A percentile compares a stretch with the other conserved stretches of the same genome.
These are phyloP conservation scores for Mythimna albipuncta DNA, from an alignment of 2,888 invertebrate genomes.

Conservation along the genomic window DNA sequence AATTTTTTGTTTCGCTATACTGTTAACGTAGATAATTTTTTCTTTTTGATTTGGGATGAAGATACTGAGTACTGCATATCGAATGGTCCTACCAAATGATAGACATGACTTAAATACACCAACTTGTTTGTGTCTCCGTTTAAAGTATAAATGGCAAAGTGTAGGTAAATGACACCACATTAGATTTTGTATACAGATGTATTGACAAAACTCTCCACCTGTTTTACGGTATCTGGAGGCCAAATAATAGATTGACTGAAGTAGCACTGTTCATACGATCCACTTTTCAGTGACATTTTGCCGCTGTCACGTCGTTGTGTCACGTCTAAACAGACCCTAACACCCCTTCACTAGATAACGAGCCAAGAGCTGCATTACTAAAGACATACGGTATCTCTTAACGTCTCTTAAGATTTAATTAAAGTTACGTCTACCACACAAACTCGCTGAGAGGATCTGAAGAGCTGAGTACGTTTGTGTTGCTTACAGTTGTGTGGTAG, in stretches of 20 bases:
- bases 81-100: too few relatives aligned
- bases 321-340: constrained; percentile 14
- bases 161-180: background rate
- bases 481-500: background rate
- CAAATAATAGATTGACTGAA: background rate
- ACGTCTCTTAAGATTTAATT: constrained; percentile 64
- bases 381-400: constrained; percentile 40
- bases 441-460: constrained; percentile 37
- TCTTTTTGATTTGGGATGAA: too few relatives aligned
- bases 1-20: too few relatives aligned
- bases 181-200: background rate
- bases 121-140: too few relatives aligned
- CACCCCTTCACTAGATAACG: constrained; percentile 15
- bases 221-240: background rate
- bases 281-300: background rate
- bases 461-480: constrained; percentile 23
- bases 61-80: too few relatives aligned
- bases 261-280: too few relatives aligned
- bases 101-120: too few relatives aligned
- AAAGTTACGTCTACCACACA: constrained; percentile 62
- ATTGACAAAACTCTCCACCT: too few relatives aligned
- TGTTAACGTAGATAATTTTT: too few relatives aligned
- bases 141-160: too few relatives aligned
- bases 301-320: background rate
- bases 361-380: constrained; percentile 29